Conservation (phyloP, 2,888 invertebrate species). For the Pyrrhosoma nymphula region DNA sequence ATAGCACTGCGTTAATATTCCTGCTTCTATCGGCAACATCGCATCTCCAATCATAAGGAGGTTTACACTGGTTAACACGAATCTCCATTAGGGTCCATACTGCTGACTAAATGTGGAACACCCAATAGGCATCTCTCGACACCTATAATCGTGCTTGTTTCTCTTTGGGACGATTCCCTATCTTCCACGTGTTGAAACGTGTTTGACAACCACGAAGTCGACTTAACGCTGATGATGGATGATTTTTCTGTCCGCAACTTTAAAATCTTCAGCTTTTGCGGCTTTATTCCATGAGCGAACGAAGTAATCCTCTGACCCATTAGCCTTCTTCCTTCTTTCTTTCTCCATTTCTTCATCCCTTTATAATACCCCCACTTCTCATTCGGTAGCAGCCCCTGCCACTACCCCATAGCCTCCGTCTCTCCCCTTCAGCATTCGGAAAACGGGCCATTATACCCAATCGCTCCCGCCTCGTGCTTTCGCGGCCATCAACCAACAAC, state of each 20-base stretch:
- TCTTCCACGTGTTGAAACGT: background rate
- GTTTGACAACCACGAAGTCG: background rate
- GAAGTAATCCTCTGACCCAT: background rate
- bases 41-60: too few relatives aligned
- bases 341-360: background rate
- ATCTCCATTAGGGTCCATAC: too few relatives aligned
- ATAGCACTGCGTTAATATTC: too few relatives aligned
- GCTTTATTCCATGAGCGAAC: background rate
- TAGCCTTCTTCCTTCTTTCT: background rate
- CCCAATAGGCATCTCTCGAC: background rate
- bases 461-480: background rate
- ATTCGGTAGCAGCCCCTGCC: background rate
- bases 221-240: background rate
- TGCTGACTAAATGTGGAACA: too few relatives aligned
- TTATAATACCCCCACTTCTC: background rate
- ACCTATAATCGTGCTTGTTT: background rate
- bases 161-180: background rate
- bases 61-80: too few relatives aligned
- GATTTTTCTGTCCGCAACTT: background rate
- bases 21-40: too few relatives aligned
- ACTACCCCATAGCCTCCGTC: background rate
- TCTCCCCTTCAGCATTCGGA: background rate
- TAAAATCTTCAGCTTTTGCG: background rate
- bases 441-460: background rate
- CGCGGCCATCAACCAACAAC: background rate